These are phyloP conservation scores for Ptychadena robeensis DNA, from an alignment of 2,797 vertebrate genomes.

Conservation along the genomic window DNA sequence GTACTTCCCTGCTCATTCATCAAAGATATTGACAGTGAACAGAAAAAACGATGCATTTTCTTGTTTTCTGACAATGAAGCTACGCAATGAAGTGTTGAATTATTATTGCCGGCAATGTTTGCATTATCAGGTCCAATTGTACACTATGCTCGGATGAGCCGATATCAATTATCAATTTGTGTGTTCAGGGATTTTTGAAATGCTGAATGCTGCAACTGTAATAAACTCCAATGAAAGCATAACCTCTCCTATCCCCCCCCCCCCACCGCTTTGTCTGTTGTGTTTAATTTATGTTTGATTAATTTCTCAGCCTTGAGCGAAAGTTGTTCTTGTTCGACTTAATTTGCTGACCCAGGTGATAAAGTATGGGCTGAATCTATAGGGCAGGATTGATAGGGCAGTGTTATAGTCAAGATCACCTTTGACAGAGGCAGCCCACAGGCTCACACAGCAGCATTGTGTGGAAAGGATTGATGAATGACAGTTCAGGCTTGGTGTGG, in stretches of 20 bases:
- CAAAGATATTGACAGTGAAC: not conserved
- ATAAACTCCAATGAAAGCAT: conserved; percentile 8
- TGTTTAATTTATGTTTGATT: conserved; percentile 46
- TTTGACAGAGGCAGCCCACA: conserved; percentile 33
- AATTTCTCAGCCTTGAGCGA: conserved; percentile 38
- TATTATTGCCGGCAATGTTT: not conserved
- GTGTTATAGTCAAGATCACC: conserved; percentile 38
- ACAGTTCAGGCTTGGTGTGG: conserved; percentile 43
- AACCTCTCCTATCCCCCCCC: conserved; percentile 6
- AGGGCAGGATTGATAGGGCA: not conserved
- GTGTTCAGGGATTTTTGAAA: conserved; percentile 24
- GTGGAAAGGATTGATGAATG: conserved; percentile 55
- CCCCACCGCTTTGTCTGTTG: not conserved
- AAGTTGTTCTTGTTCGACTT: conserved; percentile 36
- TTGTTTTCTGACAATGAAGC: not conserved
- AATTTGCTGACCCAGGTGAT: conserved; percentile 48
- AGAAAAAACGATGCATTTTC: not conserved
- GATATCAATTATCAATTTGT: conserved; percentile 38
- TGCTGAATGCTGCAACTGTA: conserved; percentile 5
- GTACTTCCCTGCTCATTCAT: not conserved
- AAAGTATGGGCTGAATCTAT: conserved; percentile 7
- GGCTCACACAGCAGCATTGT: conserved; percentile 55
- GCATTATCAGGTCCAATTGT: conserved; percentile 16
- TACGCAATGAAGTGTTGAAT: not conserved
- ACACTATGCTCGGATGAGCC: conserved; percentile 4